These are phyloP conservation scores for Platerodrilus igneus DNA, from an alignment of 2,888 invertebrate species.

Conservation along the genomic window DNA sequence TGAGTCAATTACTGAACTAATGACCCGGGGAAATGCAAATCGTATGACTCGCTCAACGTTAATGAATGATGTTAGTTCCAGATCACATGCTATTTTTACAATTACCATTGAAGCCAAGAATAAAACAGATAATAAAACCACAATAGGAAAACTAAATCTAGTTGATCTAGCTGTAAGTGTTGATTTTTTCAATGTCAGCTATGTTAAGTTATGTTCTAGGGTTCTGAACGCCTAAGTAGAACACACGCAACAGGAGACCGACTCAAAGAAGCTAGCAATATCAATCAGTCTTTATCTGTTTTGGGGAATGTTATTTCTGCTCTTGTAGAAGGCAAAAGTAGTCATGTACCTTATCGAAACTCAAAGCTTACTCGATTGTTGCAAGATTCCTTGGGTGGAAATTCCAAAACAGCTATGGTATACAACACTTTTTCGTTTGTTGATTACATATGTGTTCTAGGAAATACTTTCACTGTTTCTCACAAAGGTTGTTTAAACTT, in stretches of 20 bases:
- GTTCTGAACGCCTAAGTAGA: constrained; percentile 95
- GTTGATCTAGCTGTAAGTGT: constrained; percentile 89
- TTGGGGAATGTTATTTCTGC: constrained; percentile 98
- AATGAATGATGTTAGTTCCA: constrained; percentile 95
- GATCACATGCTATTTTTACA: constrained; percentile 98
- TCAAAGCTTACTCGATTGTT: constrained; percentile 91
- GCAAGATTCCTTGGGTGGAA: constrained; percentile 96
- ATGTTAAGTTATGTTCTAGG: constrained; percentile 52
- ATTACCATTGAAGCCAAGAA: constrained; percentile 96
- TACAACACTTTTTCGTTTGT: background rate
- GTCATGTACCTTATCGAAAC: constrained; percentile 97
- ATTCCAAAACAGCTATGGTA: constrained; percentile 92
- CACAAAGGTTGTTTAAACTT: no score
- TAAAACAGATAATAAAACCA: constrained; percentile 75
- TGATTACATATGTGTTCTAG: no score
- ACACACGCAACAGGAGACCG: constrained; percentile 92
- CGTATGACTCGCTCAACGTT: constrained; percentile 87
- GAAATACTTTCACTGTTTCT: no score
- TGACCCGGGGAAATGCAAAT: constrained; percentile 93
- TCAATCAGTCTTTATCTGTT: constrained; percentile 94
- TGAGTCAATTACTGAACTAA: constrained; percentile 44
- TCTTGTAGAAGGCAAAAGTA: constrained; percentile 93
- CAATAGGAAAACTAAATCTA: constrained; percentile 93
- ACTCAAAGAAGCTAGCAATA: constrained; percentile 94
- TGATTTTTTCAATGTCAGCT: background rate